Base-by-base conservation (phyloP, 2,113 vertebrate genomes). In the Hypanus sabinus region DNA sequence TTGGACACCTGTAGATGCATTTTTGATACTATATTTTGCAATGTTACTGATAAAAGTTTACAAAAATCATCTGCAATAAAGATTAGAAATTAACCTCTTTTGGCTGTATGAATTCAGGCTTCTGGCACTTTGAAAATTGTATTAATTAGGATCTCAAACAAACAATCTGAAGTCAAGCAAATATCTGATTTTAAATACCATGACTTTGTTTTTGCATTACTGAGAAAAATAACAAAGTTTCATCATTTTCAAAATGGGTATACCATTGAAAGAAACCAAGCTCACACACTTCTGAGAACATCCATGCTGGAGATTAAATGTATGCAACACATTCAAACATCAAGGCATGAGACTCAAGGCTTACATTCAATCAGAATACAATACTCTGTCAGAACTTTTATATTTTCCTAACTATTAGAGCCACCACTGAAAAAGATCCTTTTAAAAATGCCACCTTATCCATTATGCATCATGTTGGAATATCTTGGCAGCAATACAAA, bases 151-250 rank as follows among this genome's bases (percentile, higher is more conserved):
- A 90, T 90, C 57, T 90, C 60, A 88, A 87, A 88, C 57, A 16
- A 62, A 60, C 55, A 87, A 88, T 27, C 55, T n/a, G 12, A 60
- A n/a, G 55, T 30, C 12, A 79, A n/a, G 30, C 83, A n/a, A 88
- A 88, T n/a, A 27, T 11, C 11, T 62, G 10, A n/a, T 16, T 62
- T 88, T 33, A 16, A 12, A 88, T 12, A 62, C 30, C 38, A 10
- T 27, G 80, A 60, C 24, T 85, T 60, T 85, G 81, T 60, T 87
- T 87, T 60, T 87, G 83, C 83, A 60, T 87, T 55, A n/a, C 27
- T 62, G 27, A 87, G 55, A 55, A 87, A 60, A 87, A 62, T 87
- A 12, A 62, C 57, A 5, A n/a, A 60, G 55, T 87, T 87, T 24
- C 22, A 70, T 70, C 5, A 70, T 70, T 70, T 70, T 18, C 68